Base-by-base conservation (phyloP, 2,888 invertebrate species). In the Venusia cambrica region DNA sequence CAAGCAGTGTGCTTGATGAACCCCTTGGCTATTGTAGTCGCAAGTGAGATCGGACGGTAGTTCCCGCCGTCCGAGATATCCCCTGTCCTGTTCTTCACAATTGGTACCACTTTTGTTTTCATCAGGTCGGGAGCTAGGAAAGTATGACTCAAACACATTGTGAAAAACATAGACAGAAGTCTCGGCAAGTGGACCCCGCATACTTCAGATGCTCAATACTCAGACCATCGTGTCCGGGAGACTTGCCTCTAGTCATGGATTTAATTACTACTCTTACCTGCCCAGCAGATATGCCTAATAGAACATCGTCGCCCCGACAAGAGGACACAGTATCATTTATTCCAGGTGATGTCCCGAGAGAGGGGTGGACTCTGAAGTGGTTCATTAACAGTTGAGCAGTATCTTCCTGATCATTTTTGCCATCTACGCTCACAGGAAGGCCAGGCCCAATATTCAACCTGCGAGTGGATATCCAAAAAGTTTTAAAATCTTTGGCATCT, bases 11-110 rank as follows among this genome's bases (percentile, higher is more conserved):
- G n/a, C n/a, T n/a, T n/a, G n/a, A n/a, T n/a, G n/a, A 49, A 12
- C 13, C 46, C 40, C 26, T 50, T 49, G 2, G 50, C 47, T 5
- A 45, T 20, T 4, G 38, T 26, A 5, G 45, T 46, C 11, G 49
- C 45, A 3, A 46, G 25, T 3, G 49, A 49, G 5, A 46, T 46
- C 2, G 42, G 48, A 5, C 39, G 33, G 19, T 45, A 48, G 31
- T 47, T 47, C 0, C 9, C 17, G 10, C 16, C 9, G 16, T 38
- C 19, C 19, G 27, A 32, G 7, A 27, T 12, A 14, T 47, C 40
- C 4, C 41, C 45, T 3, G 44, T 39, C 18, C 27, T 38, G 19
- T 44, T 44, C 29, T 48, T 44, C 16, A 37, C 27, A 7, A 48
- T 34, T 1, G 44, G 44, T 5, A 45, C 30, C 4, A 48, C 37